Conservation (phyloP, 2,888 invertebrate genomes). For the Amiota minor region DNA sequence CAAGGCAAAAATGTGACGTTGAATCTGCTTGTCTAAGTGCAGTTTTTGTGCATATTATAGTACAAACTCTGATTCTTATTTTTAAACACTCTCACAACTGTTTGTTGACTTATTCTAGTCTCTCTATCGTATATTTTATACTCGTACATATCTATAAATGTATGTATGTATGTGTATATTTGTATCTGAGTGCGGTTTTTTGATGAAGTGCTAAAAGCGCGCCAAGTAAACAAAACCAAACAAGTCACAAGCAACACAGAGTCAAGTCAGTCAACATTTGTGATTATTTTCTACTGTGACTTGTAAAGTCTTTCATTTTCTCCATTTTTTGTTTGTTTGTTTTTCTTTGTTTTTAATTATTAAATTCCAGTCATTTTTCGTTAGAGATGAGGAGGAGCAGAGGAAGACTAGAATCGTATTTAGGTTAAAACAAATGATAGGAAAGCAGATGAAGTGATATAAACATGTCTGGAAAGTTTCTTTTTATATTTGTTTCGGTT, state of each 20-base stretch:
- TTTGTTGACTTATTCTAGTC: slow-evolving; percentile 60
- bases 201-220: slow-evolving; percentile 32
- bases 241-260: background rate
- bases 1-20: background rate
- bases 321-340: slow-evolving; percentile 53
- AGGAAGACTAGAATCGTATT: background rate
- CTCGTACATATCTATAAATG: no score
- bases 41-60: slow-evolving; percentile 63
- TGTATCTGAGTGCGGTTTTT: slow-evolving; percentile 24
- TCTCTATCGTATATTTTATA: no score
- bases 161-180: slow-evolving; percentile 32
- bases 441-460: slow-evolving; percentile 54
- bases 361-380: slow-evolving; percentile 2
- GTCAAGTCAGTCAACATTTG: slow-evolving; percentile 21
- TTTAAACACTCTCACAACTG: background rate
- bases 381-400: background rate
- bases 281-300: slow-evolving; percentile 18
- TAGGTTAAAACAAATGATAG: background rate
- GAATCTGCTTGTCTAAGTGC: slow-evolving; percentile 11
- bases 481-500: slow-evolving; percentile 8
- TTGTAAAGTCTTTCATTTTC: slow-evolving; percentile 41
- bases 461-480: slow-evolving; percentile 67
- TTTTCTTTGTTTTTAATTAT: slow-evolving; percentile 20
- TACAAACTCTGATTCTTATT: no score
- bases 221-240: slow-evolving; percentile 9